phyloP scores from a whole-genome alignment of 2,113 vertebrate genomes.

The Numida meleagris region DNA sequence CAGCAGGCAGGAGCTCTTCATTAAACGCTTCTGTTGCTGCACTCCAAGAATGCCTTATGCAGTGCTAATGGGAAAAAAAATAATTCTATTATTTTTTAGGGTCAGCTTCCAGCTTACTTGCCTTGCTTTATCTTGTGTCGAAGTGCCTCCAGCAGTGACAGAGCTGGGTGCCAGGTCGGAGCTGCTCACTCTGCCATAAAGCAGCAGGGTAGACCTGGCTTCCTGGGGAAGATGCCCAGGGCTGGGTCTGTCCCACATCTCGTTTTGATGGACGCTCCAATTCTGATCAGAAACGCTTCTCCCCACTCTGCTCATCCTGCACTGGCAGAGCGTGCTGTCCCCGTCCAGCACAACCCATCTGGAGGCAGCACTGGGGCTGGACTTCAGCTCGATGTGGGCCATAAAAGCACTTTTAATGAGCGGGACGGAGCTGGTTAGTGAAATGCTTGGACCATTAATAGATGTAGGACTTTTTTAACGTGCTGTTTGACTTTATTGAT shows the following conservation, averaged over 20 bases:
- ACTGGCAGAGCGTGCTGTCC: not conserved
- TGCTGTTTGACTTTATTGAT: constrained; percentile 10
- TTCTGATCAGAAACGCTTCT: not conserved
- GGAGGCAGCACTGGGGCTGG: not conserved
- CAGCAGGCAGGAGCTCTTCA: not conserved
- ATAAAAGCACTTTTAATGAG: not conserved
- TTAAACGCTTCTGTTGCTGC: not conserved
- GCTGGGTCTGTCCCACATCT: not conserved
- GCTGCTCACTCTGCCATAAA: not conserved
- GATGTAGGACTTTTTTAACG: constrained; percentile 7
- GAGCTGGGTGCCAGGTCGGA: not conserved
- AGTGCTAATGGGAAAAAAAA: not conserved
- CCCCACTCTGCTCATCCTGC: not conserved
- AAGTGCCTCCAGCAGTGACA: not conserved
- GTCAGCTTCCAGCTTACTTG: not conserved
- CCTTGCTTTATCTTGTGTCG: not conserved
- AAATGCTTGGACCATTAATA: not conserved
- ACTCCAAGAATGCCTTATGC: not conserved
- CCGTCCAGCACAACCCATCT: not conserved
- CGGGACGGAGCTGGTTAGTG: not conserved
- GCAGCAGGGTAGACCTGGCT: not conserved
- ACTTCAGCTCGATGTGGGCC: not conserved
- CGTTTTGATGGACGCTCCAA: not conserved
- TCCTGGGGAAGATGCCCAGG: not conserved
- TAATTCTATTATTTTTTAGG: not conserved